Conservation (phyloP, 2,888 invertebrate species). For the Lasioglossum morio region DNA sequence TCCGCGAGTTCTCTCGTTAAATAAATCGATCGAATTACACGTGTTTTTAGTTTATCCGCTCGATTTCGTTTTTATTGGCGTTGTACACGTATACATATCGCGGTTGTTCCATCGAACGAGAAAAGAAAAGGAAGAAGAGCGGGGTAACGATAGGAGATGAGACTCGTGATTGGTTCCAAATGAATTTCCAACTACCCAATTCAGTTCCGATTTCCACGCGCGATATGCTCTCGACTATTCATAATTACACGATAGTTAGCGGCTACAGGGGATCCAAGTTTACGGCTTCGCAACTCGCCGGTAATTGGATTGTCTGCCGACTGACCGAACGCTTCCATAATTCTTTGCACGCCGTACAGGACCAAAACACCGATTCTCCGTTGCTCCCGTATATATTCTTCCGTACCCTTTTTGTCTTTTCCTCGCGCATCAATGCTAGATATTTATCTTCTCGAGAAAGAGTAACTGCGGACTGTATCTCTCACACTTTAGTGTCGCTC, state of each 20-base stretch:
- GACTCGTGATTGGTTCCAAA: slow-evolving; percentile 65
- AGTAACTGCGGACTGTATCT: background rate
- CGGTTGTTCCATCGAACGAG: background rate
- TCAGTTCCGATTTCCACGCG: slow-evolving; percentile 64
- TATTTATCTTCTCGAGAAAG: background rate
- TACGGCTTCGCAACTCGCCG: slow-evolving; percentile 76
- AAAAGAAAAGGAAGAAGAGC: slow-evolving; percentile 18
- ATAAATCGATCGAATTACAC: background rate
- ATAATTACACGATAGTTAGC: slow-evolving; percentile 68
- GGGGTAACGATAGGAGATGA: slow-evolving; percentile 25
- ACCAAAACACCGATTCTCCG: slow-evolving; percentile 45
- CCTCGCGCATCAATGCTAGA: too few relatives aligned
- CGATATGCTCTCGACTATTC: slow-evolving; percentile 70
- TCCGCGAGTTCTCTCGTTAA: too few relatives aligned
- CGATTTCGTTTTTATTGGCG: background rate
- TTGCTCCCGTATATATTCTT: slow-evolving; percentile 4
- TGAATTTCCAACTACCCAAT: slow-evolving; percentile 68
- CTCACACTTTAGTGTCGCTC: background rate
- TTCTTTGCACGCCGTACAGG: slow-evolving; percentile 58
- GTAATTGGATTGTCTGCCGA: slow-evolving; percentile 79
- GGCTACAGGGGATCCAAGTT: slow-evolving; percentile 69
- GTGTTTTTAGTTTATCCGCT: background rate
- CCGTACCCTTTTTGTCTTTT: background rate
- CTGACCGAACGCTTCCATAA: slow-evolving; percentile 76
- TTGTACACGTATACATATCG: background rate